Percentiles rank a stretch among this genome's conserved stretches.
phyloP scores from a whole-genome alignment of 2,888 invertebrate genomes.

The Agonopterix arenella region DNA sequence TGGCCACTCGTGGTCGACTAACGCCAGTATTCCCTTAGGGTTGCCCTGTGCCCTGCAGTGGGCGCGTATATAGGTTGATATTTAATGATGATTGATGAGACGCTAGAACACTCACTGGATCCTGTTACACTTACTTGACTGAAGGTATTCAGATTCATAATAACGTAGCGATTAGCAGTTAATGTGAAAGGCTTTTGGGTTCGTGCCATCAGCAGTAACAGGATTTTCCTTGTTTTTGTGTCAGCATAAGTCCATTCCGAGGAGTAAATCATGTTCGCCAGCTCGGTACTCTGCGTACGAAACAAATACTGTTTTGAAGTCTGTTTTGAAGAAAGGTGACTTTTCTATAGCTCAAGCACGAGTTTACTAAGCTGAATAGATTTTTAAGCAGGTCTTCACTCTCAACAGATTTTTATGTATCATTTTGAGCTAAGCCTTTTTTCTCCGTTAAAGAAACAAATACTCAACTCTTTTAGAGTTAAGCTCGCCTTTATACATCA shows the following conservation, averaged over 20 bases:
- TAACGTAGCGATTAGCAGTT: conserved; percentile 48
- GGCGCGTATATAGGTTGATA: too few relatives aligned
- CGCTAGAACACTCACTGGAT: not conserved
- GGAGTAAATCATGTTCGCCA: conserved; percentile 44
- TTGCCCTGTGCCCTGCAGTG: too few relatives aligned
- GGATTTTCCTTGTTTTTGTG: conserved; percentile 35
- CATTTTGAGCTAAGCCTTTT: too few relatives aligned
- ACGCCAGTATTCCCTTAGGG: not conserved
- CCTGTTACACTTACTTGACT: conserved; percentile 38
- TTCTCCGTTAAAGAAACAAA: too few relatives aligned
- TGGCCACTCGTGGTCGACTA: not conserved
- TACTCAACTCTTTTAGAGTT: too few relatives aligned
- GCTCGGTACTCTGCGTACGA: conserved; percentile 40
- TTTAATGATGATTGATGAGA: not conserved
- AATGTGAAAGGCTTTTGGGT: conserved; percentile 52
- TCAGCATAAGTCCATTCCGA: conserved; percentile 51
- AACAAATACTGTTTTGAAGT: not conserved
- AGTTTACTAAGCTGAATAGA: too few relatives aligned
- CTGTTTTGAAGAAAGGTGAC: not conserved
- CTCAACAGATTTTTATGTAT: too few relatives aligned
- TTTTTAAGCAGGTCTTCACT: too few relatives aligned
- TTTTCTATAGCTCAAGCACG: not conserved
- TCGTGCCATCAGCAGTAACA: conserved; percentile 45
- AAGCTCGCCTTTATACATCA: too few relatives aligned
- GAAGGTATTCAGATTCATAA: conserved; percentile 57